These are phyloP conservation scores for Peromyscus aztecus DNA, from an alignment of 2,797 vertebrate species.

Conservation along the genomic window DNA sequence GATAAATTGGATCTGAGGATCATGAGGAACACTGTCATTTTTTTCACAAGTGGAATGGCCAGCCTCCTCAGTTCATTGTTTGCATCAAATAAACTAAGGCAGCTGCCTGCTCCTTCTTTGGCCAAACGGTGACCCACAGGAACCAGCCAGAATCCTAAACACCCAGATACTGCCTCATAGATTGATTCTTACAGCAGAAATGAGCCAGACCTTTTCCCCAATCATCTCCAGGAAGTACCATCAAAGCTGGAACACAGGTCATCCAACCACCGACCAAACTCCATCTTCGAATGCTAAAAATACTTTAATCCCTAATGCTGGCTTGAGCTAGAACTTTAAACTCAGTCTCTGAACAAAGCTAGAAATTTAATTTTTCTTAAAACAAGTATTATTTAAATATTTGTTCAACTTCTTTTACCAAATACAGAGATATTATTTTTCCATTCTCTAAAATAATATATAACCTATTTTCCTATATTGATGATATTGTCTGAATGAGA, in stretches of 20 bases:
- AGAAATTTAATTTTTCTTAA: conserved; percentile 13
- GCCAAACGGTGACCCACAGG: not conserved
- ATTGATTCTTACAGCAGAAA: not conserved
- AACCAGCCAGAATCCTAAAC: not conserved
- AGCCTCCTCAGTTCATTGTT: not conserved
- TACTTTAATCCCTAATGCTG: not conserved
- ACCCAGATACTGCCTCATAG: not conserved
- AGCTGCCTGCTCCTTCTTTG: not conserved
- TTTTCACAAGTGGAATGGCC: not conserved
- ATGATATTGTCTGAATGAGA: not conserved
- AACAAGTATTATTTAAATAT: not conserved
- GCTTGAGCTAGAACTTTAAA: conserved; percentile 3
- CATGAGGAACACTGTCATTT: conserved; percentile 23
- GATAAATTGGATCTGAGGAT: not conserved
- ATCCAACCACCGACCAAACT: not conserved
- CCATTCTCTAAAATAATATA: conserved; percentile 28
- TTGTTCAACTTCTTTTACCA: not conserved
- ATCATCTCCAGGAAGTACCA: not conserved
- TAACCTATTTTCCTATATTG: not conserved
- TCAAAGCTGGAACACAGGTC: not conserved
- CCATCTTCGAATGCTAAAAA: not conserved
- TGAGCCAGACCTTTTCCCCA: not conserved
- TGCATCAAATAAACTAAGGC: not conserved
- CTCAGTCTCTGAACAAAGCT: not conserved
- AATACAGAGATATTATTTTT: not conserved